Percentiles rank a stretch among this genome's conserved stretches.
phyloP scores from a whole-genome alignment of 2,888 invertebrate genomes.

The Cataglyphis altisquamis region DNA sequence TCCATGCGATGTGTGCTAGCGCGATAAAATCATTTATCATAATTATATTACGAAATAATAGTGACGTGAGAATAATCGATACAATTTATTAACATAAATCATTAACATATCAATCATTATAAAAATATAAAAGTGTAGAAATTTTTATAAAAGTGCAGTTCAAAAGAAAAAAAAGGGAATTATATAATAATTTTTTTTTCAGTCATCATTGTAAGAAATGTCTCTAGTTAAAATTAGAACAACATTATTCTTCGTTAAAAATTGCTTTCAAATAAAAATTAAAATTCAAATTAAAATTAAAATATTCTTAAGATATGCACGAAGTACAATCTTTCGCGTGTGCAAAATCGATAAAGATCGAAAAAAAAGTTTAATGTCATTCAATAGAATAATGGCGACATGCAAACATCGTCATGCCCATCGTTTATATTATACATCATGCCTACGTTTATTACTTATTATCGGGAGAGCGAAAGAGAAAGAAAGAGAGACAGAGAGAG shows the following conservation, averaged over 20 bases:
- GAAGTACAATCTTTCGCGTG: slow-evolving; percentile 10
- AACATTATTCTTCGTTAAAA: neutral
- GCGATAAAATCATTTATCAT: neutral
- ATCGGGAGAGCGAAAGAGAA: neutral
- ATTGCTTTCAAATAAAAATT: neutral
- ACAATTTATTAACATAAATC: neutral
- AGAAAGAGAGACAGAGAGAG: neutral
- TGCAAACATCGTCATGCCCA: neutral
- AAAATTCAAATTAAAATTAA: neutral
- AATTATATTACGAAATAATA: neutral
- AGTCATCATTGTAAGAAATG: neutral
- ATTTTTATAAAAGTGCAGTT: neutral
- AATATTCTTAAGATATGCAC: slow-evolving; percentile 9
- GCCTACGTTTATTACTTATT: slow-evolving; percentile 42
- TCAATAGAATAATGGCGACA: slow-evolving; percentile 22
- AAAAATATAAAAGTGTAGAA: neutral
- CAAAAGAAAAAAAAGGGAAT: neutral
- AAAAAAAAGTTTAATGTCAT: slow-evolving; percentile 31
- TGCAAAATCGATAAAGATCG: slow-evolving; percentile 21
- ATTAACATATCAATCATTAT: neutral
- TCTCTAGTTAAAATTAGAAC: neutral
- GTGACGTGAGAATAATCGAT: neutral
- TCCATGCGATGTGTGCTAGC: neutral
- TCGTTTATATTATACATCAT: slow-evolving; percentile 41
- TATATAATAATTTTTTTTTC: neutral